Percentiles rank a stretch among this genome's conserved stretches.
Evolutionary conservation across 1,140 invertebrate genomes (phyloP).

Genomic region (Diabrotica undecimpunctata): DNA sequence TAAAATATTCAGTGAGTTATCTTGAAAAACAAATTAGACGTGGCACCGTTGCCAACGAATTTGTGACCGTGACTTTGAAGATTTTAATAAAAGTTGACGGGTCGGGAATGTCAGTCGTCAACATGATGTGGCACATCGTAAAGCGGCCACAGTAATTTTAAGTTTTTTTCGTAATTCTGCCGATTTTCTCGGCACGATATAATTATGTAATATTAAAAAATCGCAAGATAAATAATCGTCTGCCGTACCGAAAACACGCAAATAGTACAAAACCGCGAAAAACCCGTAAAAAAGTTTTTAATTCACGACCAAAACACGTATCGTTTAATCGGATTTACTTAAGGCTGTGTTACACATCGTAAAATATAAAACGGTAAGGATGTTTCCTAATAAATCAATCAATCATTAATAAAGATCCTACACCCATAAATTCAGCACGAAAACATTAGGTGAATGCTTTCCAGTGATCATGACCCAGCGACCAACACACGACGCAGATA

Average conservation of each 20-base stretch:
- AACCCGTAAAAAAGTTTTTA: conserved; percentile 29
- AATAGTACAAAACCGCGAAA: conserved; percentile 32
- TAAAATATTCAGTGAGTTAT: too few species aligned
- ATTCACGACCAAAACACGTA: conserved; percentile 42
- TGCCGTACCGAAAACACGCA: conserved; percentile 39
- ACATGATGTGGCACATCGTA: conserved; percentile 50
- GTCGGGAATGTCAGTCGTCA: conserved; percentile 44
- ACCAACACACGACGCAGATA: conserved; percentile 24
- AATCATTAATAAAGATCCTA: conserved; percentile 6
- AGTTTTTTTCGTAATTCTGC: conserved; percentile 42
- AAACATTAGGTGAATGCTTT: conserved; percentile 16
- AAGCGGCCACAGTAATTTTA: conserved; percentile 41
- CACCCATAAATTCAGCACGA: conserved; percentile 5
- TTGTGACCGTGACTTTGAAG: conserved; percentile 5
- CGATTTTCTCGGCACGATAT: conserved; percentile 40
- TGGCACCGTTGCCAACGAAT: conserved; percentile 22
- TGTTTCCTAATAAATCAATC: conserved; percentile 5
- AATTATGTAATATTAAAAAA: conserved; percentile 45
- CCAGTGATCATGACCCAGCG: conserved; percentile 20
- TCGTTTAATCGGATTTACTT: conserved; percentile 44
- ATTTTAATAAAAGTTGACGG: conserved; percentile 8
- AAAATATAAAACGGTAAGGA: conserved; percentile 43
- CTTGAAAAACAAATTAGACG: not conserved
- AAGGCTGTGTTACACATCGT: conserved; percentile 47
- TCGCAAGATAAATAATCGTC: conserved; percentile 41